Evolutionary conservation across 2,797 vertebrate species (phyloP).

Genomic region (Babyrousa celebensis): DNA sequence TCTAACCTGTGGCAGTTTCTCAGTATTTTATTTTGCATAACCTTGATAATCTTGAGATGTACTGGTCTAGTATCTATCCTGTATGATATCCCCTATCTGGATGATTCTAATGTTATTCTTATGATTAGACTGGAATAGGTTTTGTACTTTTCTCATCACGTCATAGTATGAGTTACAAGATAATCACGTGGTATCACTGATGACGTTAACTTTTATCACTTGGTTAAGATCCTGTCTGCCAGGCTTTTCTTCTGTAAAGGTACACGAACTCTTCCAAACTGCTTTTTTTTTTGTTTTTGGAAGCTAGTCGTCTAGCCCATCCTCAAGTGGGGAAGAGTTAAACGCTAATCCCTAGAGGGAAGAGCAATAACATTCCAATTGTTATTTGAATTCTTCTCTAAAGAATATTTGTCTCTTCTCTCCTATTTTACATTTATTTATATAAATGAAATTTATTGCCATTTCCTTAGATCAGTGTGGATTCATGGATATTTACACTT

Average conservation of each 20-base stretch:
- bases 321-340: not conserved
- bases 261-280: not conserved
- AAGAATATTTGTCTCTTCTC: not conserved
- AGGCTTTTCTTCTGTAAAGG: not conserved
- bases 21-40: conserved; percentile 44
- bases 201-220: not conserved
- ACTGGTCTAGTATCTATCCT: not conserved
- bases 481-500: not conserved
- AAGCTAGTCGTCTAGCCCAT: not conserved
- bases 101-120: not conserved
- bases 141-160: not conserved
- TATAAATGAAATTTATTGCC: conserved; percentile 21
- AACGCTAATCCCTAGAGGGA: not conserved
- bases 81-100: not conserved
- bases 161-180: not conserved
- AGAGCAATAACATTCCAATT: conserved; percentile 8
- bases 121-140: not conserved
- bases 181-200: not conserved
- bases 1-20: not conserved
- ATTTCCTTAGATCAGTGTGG: not conserved
- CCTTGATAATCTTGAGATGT: not conserved
- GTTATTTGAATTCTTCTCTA: not conserved
- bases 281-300: not conserved
- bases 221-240: not conserved
- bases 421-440: not conserved